A percentile compares a stretch with the other conserved stretches of the same genome.
Evolutionary conservation across 2,113 vertebrate species (phyloP).

Genomic region (Phylloscopus trochiloides): DNA sequence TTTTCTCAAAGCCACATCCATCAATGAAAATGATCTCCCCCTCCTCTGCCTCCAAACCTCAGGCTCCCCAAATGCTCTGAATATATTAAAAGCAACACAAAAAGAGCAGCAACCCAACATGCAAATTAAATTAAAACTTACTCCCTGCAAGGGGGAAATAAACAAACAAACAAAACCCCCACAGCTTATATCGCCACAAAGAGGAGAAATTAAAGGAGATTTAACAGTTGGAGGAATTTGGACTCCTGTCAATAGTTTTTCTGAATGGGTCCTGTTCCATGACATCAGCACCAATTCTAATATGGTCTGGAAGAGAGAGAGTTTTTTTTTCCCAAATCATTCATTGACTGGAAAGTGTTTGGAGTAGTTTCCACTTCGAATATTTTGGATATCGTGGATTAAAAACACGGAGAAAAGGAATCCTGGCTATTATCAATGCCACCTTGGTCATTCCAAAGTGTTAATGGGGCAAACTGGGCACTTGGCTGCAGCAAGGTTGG

Average conservation of each 20-base stretch:
- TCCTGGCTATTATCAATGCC: neutral
- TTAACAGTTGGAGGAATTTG: constrained; percentile 36
- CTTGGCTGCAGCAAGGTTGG: rapidly evolving
- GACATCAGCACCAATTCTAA: neutral
- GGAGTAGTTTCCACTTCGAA: neutral
- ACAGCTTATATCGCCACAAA: constrained; percentile 24
- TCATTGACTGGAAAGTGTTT: neutral
- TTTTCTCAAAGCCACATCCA: neutral
- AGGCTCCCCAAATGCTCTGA: neutral
- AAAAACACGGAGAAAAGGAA: rapidly evolving
- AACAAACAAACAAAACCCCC: constrained; percentile 47
- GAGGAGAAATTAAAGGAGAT: constrained; percentile 36
- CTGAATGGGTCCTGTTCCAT: constrained; percentile 16
- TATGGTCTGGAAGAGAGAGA: neutral
- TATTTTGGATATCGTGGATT: neutral
- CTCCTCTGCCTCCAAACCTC: neutral
- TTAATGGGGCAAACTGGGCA: neutral
- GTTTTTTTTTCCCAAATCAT: neutral
- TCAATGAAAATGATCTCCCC: neutral
- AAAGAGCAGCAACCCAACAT: constrained; percentile 43
- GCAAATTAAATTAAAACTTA: constrained; percentile 40
- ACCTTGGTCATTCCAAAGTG: neutral
- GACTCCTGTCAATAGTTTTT: constrained; percentile 17
- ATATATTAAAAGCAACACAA: constrained; percentile 25
- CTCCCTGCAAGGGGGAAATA: neutral